These are phyloP conservation scores for Desoria tigrina DNA, from an alignment of 2,888 invertebrate genomes.

Conservation along the genomic window DNA sequence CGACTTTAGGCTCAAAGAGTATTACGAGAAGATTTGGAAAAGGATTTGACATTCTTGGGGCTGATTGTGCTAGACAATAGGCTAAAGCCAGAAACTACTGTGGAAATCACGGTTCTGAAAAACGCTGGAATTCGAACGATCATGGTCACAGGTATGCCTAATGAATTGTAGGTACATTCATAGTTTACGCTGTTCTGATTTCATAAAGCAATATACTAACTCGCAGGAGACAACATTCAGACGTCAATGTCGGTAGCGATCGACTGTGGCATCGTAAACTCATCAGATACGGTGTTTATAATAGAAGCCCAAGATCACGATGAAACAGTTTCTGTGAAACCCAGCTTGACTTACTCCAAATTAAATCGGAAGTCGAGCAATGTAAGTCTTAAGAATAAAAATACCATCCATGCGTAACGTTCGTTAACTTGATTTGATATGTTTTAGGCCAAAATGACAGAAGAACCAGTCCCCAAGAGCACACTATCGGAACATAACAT, in stretches of 20 bases:
- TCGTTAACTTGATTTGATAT: too few species aligned
- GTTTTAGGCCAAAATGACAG: too few species aligned
- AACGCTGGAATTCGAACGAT: constrained; percentile 83
- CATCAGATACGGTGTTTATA: constrained; percentile 62
- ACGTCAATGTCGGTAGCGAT: constrained; percentile 90
- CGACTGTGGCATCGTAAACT: constrained; percentile 82
- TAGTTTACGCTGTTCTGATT: too few species aligned
- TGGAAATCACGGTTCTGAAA: constrained; percentile 75
- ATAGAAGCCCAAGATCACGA: constrained; percentile 56
- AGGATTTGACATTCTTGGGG: constrained; percentile 77
- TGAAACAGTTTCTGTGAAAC: not conserved
- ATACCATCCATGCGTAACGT: too few species aligned
- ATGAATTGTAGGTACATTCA: not conserved
- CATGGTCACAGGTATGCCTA: constrained; percentile 84
- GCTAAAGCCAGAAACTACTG: constrained; percentile 81
- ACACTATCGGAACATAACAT: constrained; percentile 10
- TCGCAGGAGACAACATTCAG: constrained; percentile 67
- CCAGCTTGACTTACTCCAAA: too few species aligned
- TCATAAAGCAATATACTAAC: too few species aligned
- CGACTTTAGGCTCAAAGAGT: constrained; percentile 67
- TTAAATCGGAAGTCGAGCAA: too few species aligned
- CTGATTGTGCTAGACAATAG: constrained; percentile 93
- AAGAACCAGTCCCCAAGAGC: too few species aligned
- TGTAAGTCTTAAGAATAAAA: too few species aligned
- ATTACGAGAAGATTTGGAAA: constrained; percentile 76